Base-by-base conservation (phyloP, 2,113 vertebrate genomes). In the Phalacrocorax pelagicus region DNA sequence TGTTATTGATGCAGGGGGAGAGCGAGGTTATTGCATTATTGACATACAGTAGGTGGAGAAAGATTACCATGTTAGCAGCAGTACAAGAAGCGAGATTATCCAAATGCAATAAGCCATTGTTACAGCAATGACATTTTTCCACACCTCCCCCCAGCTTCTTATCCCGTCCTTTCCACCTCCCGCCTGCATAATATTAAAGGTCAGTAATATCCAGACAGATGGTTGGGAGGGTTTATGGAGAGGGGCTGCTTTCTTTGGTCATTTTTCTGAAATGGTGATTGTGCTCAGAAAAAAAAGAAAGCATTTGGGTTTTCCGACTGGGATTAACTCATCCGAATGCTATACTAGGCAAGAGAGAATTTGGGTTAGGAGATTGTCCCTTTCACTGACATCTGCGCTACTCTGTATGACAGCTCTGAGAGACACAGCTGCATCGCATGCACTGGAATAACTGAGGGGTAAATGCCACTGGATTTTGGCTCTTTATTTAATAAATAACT, bases 191-290 rank as follows among this genome's bases (percentile, higher is more conserved):
- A 74, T 93, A 94, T 62, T 80, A 89, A 85, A 97, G 97, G 94
- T 95, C 96, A 94, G 92, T 47, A 94, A 94, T 91, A 93, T 88
- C 91, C 84, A 91, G 96, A 54, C 97, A 97, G 97, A 97, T 97
- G 95, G 97, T 1, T 93, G 94, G 95, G 92, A 96, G 97, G 92
- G 96, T 88, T 88, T 88, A 70, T 1, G 2, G 83, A 90, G n/a
- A 85, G 77, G 88, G 67, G 59, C 65, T 90, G 89, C 72, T 94
- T 96, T 62, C 93, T 95, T 89, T 84, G 96, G 96, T 92, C 94
- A 89, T 96, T 97, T 97, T 95, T 86, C 87, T 86, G 66, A 90
- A 78, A 91, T 72, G 85, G 89, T 24, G 79, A 70, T 84, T 94
- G 93, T 91, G 82, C 55, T 91, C 72, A 71, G 78, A n/a, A 73